Evolutionary conservation across 1,140 invertebrate species (phyloP), one percentile per base, ranked within the genome.

Genomic region (Bombus sylvicola): DNA sequence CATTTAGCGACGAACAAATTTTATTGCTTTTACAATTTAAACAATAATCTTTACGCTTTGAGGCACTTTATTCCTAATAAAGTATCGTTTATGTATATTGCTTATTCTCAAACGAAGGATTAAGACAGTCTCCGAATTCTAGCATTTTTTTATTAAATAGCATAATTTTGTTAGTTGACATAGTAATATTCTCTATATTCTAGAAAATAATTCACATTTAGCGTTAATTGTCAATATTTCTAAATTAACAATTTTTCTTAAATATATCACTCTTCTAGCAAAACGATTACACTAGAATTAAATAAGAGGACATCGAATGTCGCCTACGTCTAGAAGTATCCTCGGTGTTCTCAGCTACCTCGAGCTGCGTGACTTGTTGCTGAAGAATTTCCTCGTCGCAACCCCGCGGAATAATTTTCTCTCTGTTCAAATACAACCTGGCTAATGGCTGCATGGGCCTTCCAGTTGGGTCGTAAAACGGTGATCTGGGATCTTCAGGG

Each of bases 401-500:
- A 79, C 96, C 96, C 85, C 97, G 96, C 9, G 97, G 96, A 68
- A 98, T 96, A 13, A 98, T 95, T 88, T 97, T 96, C 91, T 98
- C 97, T 13, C 97, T 94, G 5, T 96, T 96, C 62, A 98, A 94
- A 89, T 97, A 97, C 53, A 97, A 93, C 87, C 96, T 96, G 6
- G 98, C 99, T 90, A 99, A 94, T 0, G 99, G 98, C 66, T 96
- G 96, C 96, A 99, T 98, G 64, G 97, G 96, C 37, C 95, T 95
- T 2, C 97, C 97, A 0, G 94, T 95, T 0, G 97, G 96, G 91
- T 98, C 97, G 94, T 98, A 99, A 95, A 99, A 99, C 0, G 99
- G 99, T 0, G 98, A 97, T 83, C 97, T 96, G 0, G 97, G 97
- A 95, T 99, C 97, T 93, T 98, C 98, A 0, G 98, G 98, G 94